A percentile compares a stretch with the other conserved stretches of the same genome.
These are phyloP conservation scores for Lordiphosa collinella DNA, from an alignment of 1,140 invertebrate genomes.

Conservation along the genomic window DNA sequence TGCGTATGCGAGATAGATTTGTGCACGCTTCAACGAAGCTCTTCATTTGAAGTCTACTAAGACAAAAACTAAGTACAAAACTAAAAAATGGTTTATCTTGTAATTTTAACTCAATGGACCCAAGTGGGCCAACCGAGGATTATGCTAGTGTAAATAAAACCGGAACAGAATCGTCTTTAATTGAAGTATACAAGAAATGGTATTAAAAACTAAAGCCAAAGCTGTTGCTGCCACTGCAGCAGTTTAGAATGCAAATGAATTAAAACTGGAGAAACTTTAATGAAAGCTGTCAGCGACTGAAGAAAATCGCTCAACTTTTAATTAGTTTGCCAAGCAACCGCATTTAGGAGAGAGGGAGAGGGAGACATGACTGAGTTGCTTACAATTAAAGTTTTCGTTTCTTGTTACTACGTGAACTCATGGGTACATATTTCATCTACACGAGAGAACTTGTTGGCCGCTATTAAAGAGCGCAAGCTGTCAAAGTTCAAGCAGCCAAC, in stretches of 20 bases:
- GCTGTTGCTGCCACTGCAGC: constrained; percentile 25
- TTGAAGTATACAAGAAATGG: background rate
- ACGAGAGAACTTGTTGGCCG: constrained; percentile 1
- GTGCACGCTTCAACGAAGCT: constrained; percentile 7
- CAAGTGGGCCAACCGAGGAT: constrained; percentile 22
- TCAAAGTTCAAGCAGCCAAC: constrained; percentile 56
- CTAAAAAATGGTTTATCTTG: too few species aligned
- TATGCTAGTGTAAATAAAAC: constrained; percentile 2
- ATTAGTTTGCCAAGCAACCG: constrained; percentile 64
- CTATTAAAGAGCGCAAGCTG: constrained; percentile 12
- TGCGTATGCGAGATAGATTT: constrained; percentile 70
- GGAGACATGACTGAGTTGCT: constrained; percentile 6
- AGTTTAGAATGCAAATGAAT: constrained; percentile 54
- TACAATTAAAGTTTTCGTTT: constrained; percentile 34
- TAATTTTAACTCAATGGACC: too few species aligned
- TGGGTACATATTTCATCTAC: constrained; percentile 22
- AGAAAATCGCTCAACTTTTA: constrained; percentile 70
- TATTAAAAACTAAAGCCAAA: constrained; percentile 62
- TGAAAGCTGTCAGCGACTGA: constrained; percentile 48
- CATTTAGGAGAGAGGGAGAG: constrained; percentile 4
- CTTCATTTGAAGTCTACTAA: constrained; percentile 42
- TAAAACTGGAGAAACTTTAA: constrained; percentile 30
- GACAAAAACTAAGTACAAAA: constrained; percentile 11
- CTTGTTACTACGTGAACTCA: constrained; percentile 1
- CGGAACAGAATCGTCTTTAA: constrained; percentile 19